Base-by-base conservation (phyloP, 1,140 invertebrate genomes). In the Chelonus insularis region DNA sequence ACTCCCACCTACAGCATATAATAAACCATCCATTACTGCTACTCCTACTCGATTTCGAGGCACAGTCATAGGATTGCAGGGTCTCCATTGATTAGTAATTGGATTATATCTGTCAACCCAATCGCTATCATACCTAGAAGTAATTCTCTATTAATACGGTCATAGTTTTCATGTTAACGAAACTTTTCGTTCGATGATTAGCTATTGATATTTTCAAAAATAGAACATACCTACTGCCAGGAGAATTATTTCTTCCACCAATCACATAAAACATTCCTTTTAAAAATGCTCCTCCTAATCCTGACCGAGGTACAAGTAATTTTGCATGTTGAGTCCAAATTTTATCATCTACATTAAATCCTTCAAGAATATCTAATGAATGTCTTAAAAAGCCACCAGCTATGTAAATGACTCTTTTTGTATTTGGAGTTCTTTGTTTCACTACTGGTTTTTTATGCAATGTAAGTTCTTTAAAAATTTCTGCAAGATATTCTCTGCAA, bases 1-100 rank as follows among this genome's bases (percentile, higher is more conserved):
- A 16, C 92, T 93, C 2, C 95, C 95, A 54, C 94, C 94, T 4
- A 96, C 89, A 25, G 94, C 94, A 76, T 96, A 97, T 45, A 97
- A 82, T 43, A 93, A 81, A 32, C 91, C 91, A 76, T 96, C 94
- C 86, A 96, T 92, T 9, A 94, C 92, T n/a, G 92, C 92, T 12
- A 95, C 92, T 12, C 93, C 93, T 4, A 95, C 90, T 64, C 94
- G 85, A 80, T 95, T 93, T 52, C 94, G 83, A 0, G 93, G 87
- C 29, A 89, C 87, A 12, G 89, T 88, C 92, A 96, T 95, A 4
- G 91, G 89, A 64, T 86, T 87, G 67, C 91, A 92, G 1, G 91
- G 86, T 39, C 89, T 79, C 92, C 92, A 94, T 60, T 85, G 80
- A 75, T 93, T 91, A 8, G 84, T 85, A 34, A 86, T 80, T 11